Base-by-base conservation (phyloP, 1,140 invertebrate species). In the Gerris buenoi region DNA sequence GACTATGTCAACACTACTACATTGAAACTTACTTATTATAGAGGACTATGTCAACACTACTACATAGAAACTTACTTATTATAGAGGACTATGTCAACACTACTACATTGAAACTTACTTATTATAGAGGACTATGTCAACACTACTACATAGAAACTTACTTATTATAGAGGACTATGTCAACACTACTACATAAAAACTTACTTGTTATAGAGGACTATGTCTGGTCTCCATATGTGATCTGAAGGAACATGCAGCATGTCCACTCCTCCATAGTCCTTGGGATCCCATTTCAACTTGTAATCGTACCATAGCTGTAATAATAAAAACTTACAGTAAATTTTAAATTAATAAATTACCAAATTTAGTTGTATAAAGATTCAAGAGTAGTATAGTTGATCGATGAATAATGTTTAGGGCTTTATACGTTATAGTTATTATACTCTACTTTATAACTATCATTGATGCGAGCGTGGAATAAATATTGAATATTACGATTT, bases 121-220 rank as follows among this genome's bases (percentile, higher is more conserved):
- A 13, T n/a, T 57, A 13, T n/a, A 57, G n/a, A n/a, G n/a, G n/a
- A n/a, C n/a, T n/a, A n/a, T n/a, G n/a, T n/a, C n/a, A n/a, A n/a
- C n/a, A n/a, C 56, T n/a, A 14, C 56, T n/a, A 14, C n/a, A n/a
- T 57, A 13, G n/a, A n/a, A 13, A 57, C 56, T 13, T n/a, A n/a
- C 13, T 14, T n/a, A 57, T 57, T 14, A 13, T 14, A 14, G n/a
- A n/a, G 13, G 56, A 14, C n/a, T n/a, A n/a, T n/a, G n/a, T n/a
- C n/a, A n/a, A n/a, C n/a, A n/a, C n/a, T n/a, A n/a, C n/a, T n/a
- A 14, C 14, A 64, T 3, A 28, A 63, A 60, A 13, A 84, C 88
- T 87, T 83, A 95, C 92, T 96, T 94, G 82, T 95, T 95, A 77
- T 95, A 96, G 60, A 97, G 85, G 63, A 96, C 93, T 77, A 96